Percentiles rank a stretch among this genome's conserved stretches.
Conservation (phyloP, 2,888 invertebrate genomes). For the Julus scandinavius region DNA sequence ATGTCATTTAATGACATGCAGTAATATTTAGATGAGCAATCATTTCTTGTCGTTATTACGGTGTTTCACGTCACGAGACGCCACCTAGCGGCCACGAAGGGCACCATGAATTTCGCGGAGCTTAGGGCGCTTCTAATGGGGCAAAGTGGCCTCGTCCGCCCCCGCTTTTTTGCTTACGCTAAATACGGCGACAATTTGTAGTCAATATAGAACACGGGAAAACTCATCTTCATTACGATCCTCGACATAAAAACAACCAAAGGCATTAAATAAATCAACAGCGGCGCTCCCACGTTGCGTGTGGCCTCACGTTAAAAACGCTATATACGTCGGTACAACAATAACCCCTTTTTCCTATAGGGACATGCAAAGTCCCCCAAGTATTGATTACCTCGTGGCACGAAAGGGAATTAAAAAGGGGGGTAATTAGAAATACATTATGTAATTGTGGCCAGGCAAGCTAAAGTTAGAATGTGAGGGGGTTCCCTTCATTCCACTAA, state of each 20-base stretch:
- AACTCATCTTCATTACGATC: conserved; percentile 24
- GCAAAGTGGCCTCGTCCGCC: neutral
- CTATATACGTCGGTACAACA: neutral
- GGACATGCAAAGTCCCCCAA: neutral
- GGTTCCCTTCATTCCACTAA: neutral
- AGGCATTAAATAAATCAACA: conserved; percentile 30
- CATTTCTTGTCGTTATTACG: too few species aligned
- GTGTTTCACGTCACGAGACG: neutral
- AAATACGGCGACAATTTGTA: conserved; percentile 19
- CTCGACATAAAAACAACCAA: conserved; percentile 11
- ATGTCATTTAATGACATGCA: too few species aligned
- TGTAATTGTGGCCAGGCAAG: neutral
- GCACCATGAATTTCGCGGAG: neutral
- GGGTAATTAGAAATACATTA: conserved; percentile 9
- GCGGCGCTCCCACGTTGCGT: neutral
- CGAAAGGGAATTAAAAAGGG: neutral
- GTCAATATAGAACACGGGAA: neutral
- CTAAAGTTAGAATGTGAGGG: neutral
- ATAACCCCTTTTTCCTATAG: neutral
- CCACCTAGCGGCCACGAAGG: neutral
- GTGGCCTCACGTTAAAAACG: neutral
- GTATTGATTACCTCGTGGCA: neutral
- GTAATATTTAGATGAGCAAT: too few species aligned
- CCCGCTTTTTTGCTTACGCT: neutral
- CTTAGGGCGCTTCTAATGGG: neutral